Percentiles rank a stretch among this genome's conserved stretches.
phyloP scores from a whole-genome alignment of 2,113 vertebrate species.

The Falcunculus frontatus region DNA sequence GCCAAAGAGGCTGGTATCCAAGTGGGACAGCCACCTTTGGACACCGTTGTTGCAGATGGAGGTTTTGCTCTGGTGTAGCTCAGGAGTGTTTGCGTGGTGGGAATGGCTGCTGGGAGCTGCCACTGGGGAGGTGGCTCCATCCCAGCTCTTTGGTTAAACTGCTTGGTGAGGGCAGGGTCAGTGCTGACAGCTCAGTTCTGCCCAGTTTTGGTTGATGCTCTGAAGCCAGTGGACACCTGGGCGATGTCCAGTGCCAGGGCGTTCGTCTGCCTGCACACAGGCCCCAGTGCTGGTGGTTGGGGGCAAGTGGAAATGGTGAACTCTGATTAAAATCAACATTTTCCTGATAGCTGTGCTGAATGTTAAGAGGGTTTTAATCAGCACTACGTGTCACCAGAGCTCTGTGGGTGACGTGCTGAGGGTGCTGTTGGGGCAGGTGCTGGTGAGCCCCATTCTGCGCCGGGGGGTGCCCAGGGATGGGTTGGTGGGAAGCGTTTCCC shows the following conservation, averaged over 20 bases:
- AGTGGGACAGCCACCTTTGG: rapidly evolving
- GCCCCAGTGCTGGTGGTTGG: not conserved
- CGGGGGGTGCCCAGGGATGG: not conserved
- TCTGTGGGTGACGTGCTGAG: not conserved
- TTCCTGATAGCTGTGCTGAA: not conserved
- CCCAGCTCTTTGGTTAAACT: not conserved
- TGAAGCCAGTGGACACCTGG: not conserved
- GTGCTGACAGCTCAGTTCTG: rapidly evolving
- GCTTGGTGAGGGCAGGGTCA: not conserved
- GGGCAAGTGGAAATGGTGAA: not conserved
- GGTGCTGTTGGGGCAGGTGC: not conserved
- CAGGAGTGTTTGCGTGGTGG: rapidly evolving
- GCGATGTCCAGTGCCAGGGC: not conserved
- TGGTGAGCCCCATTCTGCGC: rapidly evolving
- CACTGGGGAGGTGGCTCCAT: not conserved
- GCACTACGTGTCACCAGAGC: rapidly evolving
- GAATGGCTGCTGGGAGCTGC: not conserved
- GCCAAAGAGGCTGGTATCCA: not conserved
- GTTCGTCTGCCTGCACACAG: not conserved
- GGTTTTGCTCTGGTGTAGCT: not conserved
- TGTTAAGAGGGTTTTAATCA: not conserved
- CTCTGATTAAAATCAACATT: not conserved
- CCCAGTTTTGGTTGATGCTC: not conserved
- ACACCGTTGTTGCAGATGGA: rapidly evolving
- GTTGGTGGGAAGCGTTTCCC: not conserved